A percentile compares a stretch with the other conserved stretches of the same genome.
Conservation (phyloP, 2,797 vertebrate genomes). For the Falco peregrinus region DNA sequence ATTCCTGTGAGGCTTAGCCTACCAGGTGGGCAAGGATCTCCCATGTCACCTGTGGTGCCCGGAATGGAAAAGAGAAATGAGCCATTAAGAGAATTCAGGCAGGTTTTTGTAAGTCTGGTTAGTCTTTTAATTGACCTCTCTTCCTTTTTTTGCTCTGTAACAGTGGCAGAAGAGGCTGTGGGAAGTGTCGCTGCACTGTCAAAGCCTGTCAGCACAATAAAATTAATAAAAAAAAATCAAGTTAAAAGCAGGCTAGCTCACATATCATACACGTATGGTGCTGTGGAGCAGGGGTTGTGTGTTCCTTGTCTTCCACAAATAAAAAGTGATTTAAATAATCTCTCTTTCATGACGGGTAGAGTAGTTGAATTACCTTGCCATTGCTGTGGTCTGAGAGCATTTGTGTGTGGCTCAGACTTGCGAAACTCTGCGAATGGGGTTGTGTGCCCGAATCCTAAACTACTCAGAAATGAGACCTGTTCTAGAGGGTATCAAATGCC, state of each 20-base stretch:
- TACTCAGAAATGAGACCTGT: not conserved
- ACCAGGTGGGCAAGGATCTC: conserved; percentile 77
- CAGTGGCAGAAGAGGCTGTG: not conserved
- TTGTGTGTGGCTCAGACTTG: not conserved
- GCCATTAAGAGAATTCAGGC: not conserved
- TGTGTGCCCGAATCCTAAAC: not conserved
- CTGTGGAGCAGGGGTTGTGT: not conserved
- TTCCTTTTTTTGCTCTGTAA: not conserved
- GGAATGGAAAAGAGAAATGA: conserved; percentile 41
- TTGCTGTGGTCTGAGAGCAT: not conserved
- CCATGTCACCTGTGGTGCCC: conserved; percentile 74
- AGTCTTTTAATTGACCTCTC: no score
- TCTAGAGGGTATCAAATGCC: not conserved
- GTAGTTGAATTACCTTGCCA: not conserved
- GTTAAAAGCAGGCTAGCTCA: not conserved
- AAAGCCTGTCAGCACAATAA: not conserved
- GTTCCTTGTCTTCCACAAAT: not conserved
- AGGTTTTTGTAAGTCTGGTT: not conserved
- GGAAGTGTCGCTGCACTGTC: not conserved
- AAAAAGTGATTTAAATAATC: not conserved
- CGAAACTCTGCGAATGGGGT: not conserved
- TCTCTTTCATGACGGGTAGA: not conserved
- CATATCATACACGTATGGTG: not conserved
- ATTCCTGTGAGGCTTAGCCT: conserved; percentile 77
- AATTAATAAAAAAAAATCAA: not conserved